Percentiles rank a stretch among this genome's conserved stretches.
phyloP scores from a whole-genome alignment of 2,797 vertebrate genomes.

The Cossypha dichroa region DNA sequence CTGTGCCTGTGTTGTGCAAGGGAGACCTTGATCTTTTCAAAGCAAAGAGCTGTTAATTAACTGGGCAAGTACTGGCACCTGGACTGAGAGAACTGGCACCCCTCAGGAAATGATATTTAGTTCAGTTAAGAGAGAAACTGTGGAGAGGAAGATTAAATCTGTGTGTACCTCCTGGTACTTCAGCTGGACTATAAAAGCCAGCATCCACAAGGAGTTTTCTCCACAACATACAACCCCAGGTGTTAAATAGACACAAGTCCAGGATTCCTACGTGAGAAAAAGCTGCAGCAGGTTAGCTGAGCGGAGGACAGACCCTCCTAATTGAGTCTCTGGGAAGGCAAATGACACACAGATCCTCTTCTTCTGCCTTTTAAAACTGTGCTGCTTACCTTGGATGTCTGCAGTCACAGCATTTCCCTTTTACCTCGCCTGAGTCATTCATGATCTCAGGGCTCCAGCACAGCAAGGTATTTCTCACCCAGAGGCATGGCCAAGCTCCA shows the following conservation, averaged over 20 bases:
- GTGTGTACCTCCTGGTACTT: not conserved
- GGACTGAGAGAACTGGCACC: not conserved
- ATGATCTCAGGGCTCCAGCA: not conserved
- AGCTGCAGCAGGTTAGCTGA: not conserved
- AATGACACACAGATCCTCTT: not conserved
- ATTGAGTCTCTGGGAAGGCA: rapidly evolving
- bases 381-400: not conserved
- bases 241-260: not conserved
- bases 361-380: not conserved
- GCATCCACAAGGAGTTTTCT: not conserved
- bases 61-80: not conserved
- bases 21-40: not conserved
- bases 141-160: not conserved
- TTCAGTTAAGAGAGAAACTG: not conserved
- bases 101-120: not conserved
- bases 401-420: not conserved
- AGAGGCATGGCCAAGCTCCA: not conserved
- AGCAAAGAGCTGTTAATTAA: not conserved
- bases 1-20: not conserved
- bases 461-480: not conserved
- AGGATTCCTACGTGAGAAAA: not conserved
- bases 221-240: not conserved
- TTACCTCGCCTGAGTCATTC: not conserved
- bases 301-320: not conserved
- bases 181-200: not conserved